Evolutionary conservation across 2,888 invertebrate species (phyloP).

Genomic region (Philonicus albiceps): DNA sequence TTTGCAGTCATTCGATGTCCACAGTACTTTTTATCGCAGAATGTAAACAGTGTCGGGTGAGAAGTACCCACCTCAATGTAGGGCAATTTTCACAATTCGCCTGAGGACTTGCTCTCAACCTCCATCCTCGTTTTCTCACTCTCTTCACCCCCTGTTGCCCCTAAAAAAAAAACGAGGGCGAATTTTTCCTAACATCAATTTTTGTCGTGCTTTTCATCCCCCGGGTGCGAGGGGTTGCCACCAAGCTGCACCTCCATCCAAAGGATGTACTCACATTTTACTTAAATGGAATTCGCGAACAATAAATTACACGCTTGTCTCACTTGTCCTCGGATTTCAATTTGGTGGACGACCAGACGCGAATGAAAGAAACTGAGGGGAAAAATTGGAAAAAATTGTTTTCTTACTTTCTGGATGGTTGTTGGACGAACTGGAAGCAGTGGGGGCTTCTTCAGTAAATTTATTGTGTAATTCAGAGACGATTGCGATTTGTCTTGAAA

Average conservation of each 20-base stretch:
- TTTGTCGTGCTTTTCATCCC: not conserved
- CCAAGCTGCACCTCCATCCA: not conserved
- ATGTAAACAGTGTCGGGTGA: not conserved
- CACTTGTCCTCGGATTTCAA: slow-evolving; percentile 9
- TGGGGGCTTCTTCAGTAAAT: not conserved
- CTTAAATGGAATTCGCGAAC: slow-evolving; percentile 27
- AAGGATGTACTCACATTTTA: slow-evolving; percentile 1
- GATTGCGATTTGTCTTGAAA: not conserved
- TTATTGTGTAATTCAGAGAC: not conserved
- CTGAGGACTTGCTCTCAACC: too few species aligned
- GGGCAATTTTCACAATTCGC: slow-evolving; percentile 1
- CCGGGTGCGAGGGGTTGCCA: not conserved
- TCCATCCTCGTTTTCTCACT: not conserved
- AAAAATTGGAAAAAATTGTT: slow-evolving; percentile 2
- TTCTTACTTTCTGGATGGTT: not conserved
- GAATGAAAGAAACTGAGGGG: not conserved
- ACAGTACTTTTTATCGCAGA: not conserved
- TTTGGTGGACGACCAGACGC: slow-evolving; percentile 14
- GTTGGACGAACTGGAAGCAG: not conserved
- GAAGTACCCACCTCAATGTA: not conserved
- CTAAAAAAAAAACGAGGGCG: not conserved
- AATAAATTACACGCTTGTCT: slow-evolving; percentile 23
- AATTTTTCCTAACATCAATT: slow-evolving; percentile 6
- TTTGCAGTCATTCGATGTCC: not conserved
- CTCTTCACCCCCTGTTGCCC: not conserved